Conservation (phyloP, 2,113 vertebrate genomes). For the Dasyurus viverrinus region DNA sequence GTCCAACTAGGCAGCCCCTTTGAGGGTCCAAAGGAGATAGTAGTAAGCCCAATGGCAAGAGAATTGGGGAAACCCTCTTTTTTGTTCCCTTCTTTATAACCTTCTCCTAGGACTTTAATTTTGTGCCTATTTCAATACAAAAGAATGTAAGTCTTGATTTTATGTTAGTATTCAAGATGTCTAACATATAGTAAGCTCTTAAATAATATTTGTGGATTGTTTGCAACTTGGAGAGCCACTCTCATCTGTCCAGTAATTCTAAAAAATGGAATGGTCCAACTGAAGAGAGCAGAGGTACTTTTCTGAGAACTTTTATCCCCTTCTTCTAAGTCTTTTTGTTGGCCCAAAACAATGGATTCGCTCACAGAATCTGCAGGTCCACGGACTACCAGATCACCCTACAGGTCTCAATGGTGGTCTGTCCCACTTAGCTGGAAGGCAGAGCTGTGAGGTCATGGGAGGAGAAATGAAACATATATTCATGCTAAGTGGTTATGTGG, state of each 20-base stretch:
- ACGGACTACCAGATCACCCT: not conserved
- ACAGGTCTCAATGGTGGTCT: not conserved
- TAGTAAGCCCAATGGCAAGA: not conserved
- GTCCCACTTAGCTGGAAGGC: not conserved
- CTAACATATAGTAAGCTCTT: not conserved
- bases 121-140: not conserved
- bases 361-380: not conserved
- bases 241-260: not conserved
- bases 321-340: not conserved
- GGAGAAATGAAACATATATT: not conserved
- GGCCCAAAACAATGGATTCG: not conserved
- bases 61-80: not conserved
- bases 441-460: not conserved
- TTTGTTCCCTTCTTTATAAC: not conserved
- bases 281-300: not conserved
- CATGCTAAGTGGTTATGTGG: not conserved
- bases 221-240: not conserved
- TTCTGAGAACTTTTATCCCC: not conserved
- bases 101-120: not conserved
- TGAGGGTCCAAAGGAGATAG: not conserved
- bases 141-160: not conserved
- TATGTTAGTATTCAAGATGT: not conserved
- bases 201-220: not conserved
- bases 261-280: not conserved
- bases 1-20: not conserved